Evolutionary conservation across 1,140 invertebrate species (phyloP), one percentile per base, ranked within the genome.

Genomic region (Solenopsis invicta): DNA sequence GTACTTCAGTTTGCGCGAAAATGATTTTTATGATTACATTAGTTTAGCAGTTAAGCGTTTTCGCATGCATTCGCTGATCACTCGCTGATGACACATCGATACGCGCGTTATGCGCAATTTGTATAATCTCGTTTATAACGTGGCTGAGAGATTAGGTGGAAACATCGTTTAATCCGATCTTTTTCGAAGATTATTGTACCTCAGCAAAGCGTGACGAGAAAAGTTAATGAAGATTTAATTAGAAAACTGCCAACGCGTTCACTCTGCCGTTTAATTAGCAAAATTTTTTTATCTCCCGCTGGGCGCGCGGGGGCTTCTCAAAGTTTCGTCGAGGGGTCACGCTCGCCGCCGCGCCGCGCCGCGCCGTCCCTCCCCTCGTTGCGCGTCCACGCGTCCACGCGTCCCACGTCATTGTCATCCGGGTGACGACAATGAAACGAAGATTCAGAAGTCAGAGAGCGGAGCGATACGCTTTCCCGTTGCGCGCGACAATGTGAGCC

Each of bases 331-430:
- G 48, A 56, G 48, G 77, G n/a, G 59, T 18, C 41, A n/a, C 61
- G 29, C 16, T 6, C 21, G 18, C 24, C 6, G n/a, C 6, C 16
- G 4, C 10, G 34, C 72, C 18, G 0, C 16, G 5, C 3, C n/a
- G n/a, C n/a, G n/a, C n/a, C n/a, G n/a, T n/a, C n/a, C 13, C 2
- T 29, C 34, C 10, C n/a, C 12, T 8, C 16, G n/a, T 45, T 56
- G 86, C 66, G 90, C 87, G 56, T 62, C 52, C 69, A 67, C 86
- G 90, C 87, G 56, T 62, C 52, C 69, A 67, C 86, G 81, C 84
- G 74, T 78, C 86, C 86, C 87, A 87, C 48, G 66, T 69, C 88
- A 89, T 92, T 91, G 87, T 88, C 87, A 90, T 82, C 86, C 85
- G 77, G n/a, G 86, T 91, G 92, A 92, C 87, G 88, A 92, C 80